These are phyloP conservation scores for Patella ulyssiponensis DNA, from an alignment of 2,888 invertebrate species.

Conservation along the genomic window DNA sequence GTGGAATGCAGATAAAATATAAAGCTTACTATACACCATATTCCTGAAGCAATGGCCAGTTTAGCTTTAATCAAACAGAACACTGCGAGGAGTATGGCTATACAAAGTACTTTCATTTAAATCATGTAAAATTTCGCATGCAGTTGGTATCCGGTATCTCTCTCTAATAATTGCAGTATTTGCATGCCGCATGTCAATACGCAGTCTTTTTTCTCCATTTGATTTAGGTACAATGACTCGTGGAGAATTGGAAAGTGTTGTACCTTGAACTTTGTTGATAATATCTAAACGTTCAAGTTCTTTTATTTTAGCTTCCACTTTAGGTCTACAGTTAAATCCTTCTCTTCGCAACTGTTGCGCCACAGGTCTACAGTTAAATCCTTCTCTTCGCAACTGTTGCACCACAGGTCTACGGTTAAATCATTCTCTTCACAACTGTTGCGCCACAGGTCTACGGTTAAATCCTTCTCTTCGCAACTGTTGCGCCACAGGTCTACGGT, in stretches of 20 bases:
- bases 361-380: background rate
- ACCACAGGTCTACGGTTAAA: background rate
- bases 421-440: background rate
- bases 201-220: constrained; percentile 39
- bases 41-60: no score
- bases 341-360: background rate
- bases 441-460: background rate
- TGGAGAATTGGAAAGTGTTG: constrained; percentile 18
- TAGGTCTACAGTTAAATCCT: constrained; percentile 1
- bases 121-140: constrained; percentile 36
- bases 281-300: constrained; percentile 5
- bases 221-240: constrained; percentile 41
- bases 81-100: no score
- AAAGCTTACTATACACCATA: constrained; percentile 37
- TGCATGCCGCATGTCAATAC: constrained; percentile 41
- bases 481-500: background rate
- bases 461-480: background rate
- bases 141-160: constrained; percentile 36
- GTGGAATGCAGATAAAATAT: constrained; percentile 34
- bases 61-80: no score
- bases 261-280: background rate
- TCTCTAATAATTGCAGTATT: constrained; percentile 37
- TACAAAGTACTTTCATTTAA: constrained; percentile 34
- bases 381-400: background rate
- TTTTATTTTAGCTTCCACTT: background rate